Conservation (phyloP, 2,113 vertebrate genomes). For the Semicossyphus pulcher region DNA sequence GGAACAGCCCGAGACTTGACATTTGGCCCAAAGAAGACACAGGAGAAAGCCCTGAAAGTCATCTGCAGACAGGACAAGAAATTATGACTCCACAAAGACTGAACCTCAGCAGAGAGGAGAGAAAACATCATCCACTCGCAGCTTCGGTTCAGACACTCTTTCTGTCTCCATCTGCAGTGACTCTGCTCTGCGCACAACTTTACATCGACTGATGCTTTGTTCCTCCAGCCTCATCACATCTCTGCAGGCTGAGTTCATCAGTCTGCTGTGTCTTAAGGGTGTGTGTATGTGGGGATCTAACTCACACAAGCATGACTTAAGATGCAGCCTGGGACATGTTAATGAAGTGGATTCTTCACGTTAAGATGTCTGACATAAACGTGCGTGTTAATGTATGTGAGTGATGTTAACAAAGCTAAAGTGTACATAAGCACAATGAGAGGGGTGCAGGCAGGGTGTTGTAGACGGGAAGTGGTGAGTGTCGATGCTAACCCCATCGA, state of each 20-base stretch:
- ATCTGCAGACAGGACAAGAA: constrained; percentile 16
- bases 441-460: constrained; percentile 20
- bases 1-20: constrained; percentile 17
- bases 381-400: not conserved
- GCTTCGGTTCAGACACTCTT: not conserved
- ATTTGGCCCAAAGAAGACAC: constrained; percentile 31
- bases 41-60: constrained; percentile 6
- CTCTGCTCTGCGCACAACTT: constrained; percentile 17
- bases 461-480: constrained; percentile 47
- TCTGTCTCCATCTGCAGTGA: constrained; percentile 22
- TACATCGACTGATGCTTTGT: constrained; percentile 44
- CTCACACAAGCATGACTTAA: constrained; percentile 8
- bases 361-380: constrained; percentile 15
- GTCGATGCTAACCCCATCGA: constrained; percentile 55
- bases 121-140: not conserved
- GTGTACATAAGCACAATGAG: constrained; percentile 19
- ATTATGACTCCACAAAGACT: not conserved
- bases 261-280: constrained; percentile 1
- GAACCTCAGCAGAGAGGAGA: not conserved
- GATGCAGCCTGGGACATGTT: not conserved
- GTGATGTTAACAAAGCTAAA: not conserved
- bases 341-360: constrained; percentile 35
- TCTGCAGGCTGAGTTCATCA: constrained; percentile 49
- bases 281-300: not conserved
- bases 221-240: constrained; percentile 51